A percentile compares a stretch with the other conserved stretches of the same genome.
These are phyloP conservation scores for Apocheima hispidaria DNA, from an alignment of 2,888 invertebrate genomes.

Conservation along the genomic window DNA sequence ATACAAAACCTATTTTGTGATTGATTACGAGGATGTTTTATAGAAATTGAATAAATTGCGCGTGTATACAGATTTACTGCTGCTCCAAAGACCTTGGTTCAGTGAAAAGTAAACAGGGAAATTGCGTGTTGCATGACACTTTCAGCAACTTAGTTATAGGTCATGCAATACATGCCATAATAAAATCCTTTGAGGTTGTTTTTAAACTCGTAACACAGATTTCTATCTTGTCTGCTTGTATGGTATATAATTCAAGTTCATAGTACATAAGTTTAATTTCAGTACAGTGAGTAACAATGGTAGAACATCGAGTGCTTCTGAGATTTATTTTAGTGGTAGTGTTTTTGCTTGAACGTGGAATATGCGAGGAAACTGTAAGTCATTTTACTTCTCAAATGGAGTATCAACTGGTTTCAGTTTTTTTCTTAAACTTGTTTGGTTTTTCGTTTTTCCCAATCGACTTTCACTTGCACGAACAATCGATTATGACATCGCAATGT, in stretches of 20 bases:
- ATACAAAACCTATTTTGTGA: neutral
- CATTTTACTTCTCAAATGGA: no score
- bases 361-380: constrained; percentile 7
- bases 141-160: constrained; percentile 26
- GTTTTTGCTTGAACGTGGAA: constrained; percentile 4
- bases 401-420: no score
- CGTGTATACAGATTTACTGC: neutral
- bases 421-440: no score
- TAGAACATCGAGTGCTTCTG: constrained; percentile 14
- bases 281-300: constrained; percentile 18
- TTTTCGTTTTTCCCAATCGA: no score
- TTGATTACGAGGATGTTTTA: neutral
- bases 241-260: constrained; percentile 53
- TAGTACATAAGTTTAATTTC: constrained; percentile 14
- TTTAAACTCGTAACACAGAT: constrained; percentile 54
- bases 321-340: constrained; percentile 19
- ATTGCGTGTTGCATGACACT: constrained; percentile 38
- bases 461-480: no score
- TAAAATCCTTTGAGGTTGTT: constrained; percentile 43
- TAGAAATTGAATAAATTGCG: no score
- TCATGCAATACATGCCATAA: constrained; percentile 34
- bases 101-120: constrained; percentile 28
- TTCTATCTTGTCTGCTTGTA: constrained; percentile 50
- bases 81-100: constrained; percentile 19
- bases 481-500: no score